Evolutionary conservation across 2,797 vertebrate species (phyloP).

Genomic region (Periophthalmus magnuspinnatus): DNA sequence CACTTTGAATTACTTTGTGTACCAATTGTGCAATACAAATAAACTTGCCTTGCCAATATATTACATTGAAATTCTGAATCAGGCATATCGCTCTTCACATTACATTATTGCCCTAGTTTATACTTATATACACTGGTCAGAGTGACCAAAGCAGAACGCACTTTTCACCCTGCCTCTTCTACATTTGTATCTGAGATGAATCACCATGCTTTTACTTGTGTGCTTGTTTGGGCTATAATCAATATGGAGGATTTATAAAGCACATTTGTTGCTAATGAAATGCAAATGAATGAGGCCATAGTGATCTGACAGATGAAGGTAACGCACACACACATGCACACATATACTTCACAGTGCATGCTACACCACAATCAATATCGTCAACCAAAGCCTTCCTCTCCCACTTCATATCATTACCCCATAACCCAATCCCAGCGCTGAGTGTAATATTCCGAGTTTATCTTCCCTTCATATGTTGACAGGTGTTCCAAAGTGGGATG

Average conservation of each 20-base stretch:
- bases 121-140: background rate
- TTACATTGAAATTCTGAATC: too few species aligned
- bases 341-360: constrained; percentile 31
- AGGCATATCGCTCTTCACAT: too few species aligned
- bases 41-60: too few species aligned
- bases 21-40: too few species aligned
- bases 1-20: too few species aligned
- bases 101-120: too few species aligned
- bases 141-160: background rate
- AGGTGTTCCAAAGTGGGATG: constrained; percentile 89
- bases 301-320: constrained; percentile 83
- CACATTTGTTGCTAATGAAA: constrained; percentile 71
- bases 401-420: constrained; percentile 91
- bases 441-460: constrained; percentile 88
- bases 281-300: constrained; percentile 85
- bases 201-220: constrained; percentile 25
- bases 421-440: constrained; percentile 65
- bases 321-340: constrained; percentile 29
- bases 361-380: constrained; percentile 97
- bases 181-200: constrained; percentile 37
- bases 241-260: constrained; percentile 55
- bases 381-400: constrained; percentile 82
- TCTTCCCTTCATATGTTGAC: constrained; percentile 87
- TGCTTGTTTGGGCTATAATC: constrained; percentile 37
- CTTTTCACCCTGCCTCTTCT: constrained; percentile 9